Conservation (phyloP, 53 echinoderm and acorn worm genomes). For the Actinopyga echinites region DNA sequence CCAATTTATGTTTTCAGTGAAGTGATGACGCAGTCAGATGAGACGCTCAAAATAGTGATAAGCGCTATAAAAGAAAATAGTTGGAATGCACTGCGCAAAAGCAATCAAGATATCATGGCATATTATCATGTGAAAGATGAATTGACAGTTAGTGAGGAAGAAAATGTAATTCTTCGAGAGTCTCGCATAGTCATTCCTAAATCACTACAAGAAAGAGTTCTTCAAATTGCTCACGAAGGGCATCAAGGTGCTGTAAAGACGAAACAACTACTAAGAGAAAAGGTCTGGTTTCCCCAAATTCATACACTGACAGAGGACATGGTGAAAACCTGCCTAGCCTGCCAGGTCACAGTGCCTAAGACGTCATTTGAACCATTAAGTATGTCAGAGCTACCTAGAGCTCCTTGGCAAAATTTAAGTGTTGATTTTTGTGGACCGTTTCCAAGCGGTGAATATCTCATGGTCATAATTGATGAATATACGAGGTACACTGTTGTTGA, state of each 20-base stretch:
- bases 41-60: constrained; percentile 23
- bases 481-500: constrained; percentile 27
- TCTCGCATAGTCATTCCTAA: constrained; percentile 36
- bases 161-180: background rate
- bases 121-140: constrained; percentile 25
- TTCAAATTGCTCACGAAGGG: constrained; percentile 43
- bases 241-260: constrained; percentile 40
- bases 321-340: constrained; percentile 49
- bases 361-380: constrained; percentile 12
- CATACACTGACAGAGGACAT: background rate
- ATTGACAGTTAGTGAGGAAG: constrained; percentile 20
- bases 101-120: background rate
- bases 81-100: constrained; percentile 11
- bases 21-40: constrained; percentile 16
- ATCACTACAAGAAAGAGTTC: background rate
- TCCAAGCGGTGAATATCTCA: background rate
- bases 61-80: constrained; percentile 7
- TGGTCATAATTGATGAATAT: constrained; percentile 58
- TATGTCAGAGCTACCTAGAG: constrained; percentile 20
- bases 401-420: background rate
- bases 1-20: constrained; percentile 6
- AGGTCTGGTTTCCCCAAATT: constrained; percentile 17
- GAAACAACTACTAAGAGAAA: constrained; percentile 21
- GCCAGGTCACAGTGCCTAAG: constrained; percentile 41
- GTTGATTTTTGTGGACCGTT: background rate